Conservation (phyloP, 2,888 invertebrate genomes). For the Leptopilina syphax region DNA sequence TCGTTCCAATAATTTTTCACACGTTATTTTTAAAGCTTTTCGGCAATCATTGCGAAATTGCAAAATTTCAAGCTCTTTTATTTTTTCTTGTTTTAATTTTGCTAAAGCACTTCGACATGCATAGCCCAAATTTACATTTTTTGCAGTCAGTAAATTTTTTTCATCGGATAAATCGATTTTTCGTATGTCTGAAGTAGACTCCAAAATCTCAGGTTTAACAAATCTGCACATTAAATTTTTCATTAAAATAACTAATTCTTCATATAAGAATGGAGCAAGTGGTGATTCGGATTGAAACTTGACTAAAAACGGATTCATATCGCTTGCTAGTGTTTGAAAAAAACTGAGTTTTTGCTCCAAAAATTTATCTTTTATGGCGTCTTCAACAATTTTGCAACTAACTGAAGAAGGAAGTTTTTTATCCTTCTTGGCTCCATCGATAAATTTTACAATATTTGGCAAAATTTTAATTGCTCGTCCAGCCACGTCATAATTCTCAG, state of each 20-base stretch:
- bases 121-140: constrained; percentile 48
- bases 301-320: no score
- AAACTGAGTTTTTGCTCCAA: no score
- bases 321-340: no score
- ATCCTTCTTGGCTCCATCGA: constrained; percentile 41
- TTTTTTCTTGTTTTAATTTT: constrained; percentile 44
- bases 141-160: constrained; percentile 45
- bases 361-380: no score
- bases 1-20: constrained; percentile 41
- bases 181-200: constrained; percentile 18
- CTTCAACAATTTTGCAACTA: no score
- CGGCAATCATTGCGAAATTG: constrained; percentile 43
- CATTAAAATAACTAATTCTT: background rate
- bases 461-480: constrained; percentile 54
- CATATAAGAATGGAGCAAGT: no score
- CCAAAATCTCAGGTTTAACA: constrained; percentile 46
- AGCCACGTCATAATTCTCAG: constrained; percentile 58
- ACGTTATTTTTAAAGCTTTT: constrained; percentile 30
- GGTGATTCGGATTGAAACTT: no score
- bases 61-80: constrained; percentile 39
- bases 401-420: constrained; percentile 21
- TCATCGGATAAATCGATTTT: constrained; percentile 45
- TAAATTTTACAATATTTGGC: constrained; percentile 51
- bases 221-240: constrained; percentile 47
- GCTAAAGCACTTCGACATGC: constrained; percentile 38